Percentiles rank a stretch among this genome's conserved stretches.
phyloP scores from a whole-genome alignment of 2,888 invertebrate genomes.

The Seira musarum region DNA sequence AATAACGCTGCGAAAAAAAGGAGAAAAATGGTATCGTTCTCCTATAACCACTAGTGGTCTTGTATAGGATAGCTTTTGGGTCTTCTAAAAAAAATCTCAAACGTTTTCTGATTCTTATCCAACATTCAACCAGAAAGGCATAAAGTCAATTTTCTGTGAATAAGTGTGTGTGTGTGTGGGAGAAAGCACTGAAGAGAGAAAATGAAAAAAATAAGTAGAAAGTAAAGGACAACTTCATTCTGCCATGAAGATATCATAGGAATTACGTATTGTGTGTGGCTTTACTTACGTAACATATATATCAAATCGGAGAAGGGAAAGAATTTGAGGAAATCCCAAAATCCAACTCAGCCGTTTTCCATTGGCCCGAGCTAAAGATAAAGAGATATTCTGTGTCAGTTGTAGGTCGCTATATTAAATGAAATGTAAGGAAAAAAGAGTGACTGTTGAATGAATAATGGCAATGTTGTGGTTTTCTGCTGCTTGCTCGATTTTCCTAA shows the following conservation, averaged over 20 bases:
- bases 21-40: conserved; percentile 7
- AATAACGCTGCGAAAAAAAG: conserved; percentile 33
- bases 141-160: conserved; percentile 61
- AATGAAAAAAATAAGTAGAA: conserved; percentile 36
- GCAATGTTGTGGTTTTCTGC: conserved; percentile 4
- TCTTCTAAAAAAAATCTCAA: conserved; percentile 20
- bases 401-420: conserved; percentile 10
- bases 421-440: conserved; percentile 3
- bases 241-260: conserved; percentile 59
- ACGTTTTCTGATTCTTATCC: conserved; percentile 57
- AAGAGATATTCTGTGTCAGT: conserved; percentile 17
- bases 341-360: conserved; percentile 58
- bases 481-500: conserved; percentile 2
- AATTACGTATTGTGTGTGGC: conserved; percentile 45
- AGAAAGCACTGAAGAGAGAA: conserved; percentile 41
- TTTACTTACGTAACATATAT: conserved; percentile 26
- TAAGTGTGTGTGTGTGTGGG: conserved; percentile 46
- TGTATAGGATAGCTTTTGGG: neutral
- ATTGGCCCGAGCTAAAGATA: conserved; percentile 48
- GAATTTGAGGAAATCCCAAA: conserved; percentile 56
- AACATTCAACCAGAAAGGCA: conserved; percentile 61
- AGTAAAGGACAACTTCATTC: conserved; percentile 58
- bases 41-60: conserved; percentile 8
- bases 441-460: conserved; percentile 10
- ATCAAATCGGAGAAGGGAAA: conserved; percentile 49